Percentiles rank a stretch among this genome's conserved stretches.
phyloP scores from a whole-genome alignment of 2,888 invertebrate species.

The Conomelus anceps region DNA sequence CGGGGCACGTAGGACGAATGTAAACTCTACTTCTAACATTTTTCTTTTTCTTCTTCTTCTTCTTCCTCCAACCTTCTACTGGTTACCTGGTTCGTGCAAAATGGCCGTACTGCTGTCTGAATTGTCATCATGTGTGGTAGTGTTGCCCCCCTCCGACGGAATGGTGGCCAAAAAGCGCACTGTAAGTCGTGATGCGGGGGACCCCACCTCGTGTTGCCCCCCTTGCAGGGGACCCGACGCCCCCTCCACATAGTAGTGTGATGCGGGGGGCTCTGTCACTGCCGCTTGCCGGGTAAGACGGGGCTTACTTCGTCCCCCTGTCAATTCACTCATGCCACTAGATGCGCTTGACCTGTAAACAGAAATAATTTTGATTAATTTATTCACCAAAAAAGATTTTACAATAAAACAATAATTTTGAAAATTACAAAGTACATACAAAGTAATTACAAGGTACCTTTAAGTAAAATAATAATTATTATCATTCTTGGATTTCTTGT shows the following conservation, averaged over 20 bases:
- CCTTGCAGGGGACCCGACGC: background rate
- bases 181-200: constrained; percentile 48
- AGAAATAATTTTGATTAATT: no score
- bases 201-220: no score
- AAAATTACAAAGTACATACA: no score
- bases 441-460: no score
- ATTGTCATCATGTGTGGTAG: constrained; percentile 13
- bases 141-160: constrained; percentile 48
- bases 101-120: background rate
- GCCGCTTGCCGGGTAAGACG: constrained; percentile 74
- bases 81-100: background rate
- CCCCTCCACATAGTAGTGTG: background rate
- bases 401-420: no score
- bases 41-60: no score
- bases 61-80: no score
- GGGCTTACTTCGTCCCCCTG: constrained; percentile 51
- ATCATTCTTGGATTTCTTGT: no score
- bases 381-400: no score
- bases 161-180: constrained; percentile 62
- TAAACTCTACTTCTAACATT: no score
- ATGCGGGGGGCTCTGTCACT: constrained; percentile 53
- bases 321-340: constrained; percentile 44
- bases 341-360: constrained; percentile 59
- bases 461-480: no score
- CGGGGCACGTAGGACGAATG: no score